Percentiles rank a stretch among this genome's conserved stretches.
phyloP scores from a whole-genome alignment of 2,797 vertebrate genomes.

The Malurus leucopterus region DNA sequence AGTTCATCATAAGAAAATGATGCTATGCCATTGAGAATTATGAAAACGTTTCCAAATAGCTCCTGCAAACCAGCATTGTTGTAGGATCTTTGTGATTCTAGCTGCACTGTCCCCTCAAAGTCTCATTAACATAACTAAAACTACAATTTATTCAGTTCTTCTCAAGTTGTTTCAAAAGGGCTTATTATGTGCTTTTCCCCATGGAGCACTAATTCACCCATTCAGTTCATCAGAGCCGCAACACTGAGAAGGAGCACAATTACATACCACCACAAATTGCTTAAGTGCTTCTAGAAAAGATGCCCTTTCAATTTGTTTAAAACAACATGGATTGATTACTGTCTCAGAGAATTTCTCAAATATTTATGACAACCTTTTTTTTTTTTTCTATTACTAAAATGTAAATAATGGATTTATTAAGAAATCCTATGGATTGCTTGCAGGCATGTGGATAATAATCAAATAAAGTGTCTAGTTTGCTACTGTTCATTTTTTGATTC shows the following conservation, averaged over 20 bases:
- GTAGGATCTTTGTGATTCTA: neutral
- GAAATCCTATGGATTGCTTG: neutral
- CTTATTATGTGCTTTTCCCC: neutral
- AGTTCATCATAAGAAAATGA: neutral
- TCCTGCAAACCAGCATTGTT: neutral
- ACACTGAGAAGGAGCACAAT: neutral
- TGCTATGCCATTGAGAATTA: neutral
- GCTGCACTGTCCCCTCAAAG: neutral
- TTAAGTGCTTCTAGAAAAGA: neutral
- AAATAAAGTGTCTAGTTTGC: neutral
- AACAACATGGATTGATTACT: neutral
- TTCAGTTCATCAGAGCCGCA: neutral
- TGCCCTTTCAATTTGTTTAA: neutral
- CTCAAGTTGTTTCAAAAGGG: neutral
- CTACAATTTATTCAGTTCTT: constrained; percentile 18
- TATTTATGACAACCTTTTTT: neutral
- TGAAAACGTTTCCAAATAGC: neutral
- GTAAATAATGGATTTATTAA: neutral
- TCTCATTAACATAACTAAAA: constrained; percentile 30
- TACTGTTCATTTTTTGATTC: neutral
- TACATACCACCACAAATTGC: neutral
- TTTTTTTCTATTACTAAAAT: neutral
- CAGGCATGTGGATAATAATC: neutral
- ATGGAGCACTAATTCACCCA: neutral
- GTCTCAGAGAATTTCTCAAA: neutral